phyloP scores from a whole-genome alignment of 2,113 vertebrate species.

The Etheostoma spectabile region DNA sequence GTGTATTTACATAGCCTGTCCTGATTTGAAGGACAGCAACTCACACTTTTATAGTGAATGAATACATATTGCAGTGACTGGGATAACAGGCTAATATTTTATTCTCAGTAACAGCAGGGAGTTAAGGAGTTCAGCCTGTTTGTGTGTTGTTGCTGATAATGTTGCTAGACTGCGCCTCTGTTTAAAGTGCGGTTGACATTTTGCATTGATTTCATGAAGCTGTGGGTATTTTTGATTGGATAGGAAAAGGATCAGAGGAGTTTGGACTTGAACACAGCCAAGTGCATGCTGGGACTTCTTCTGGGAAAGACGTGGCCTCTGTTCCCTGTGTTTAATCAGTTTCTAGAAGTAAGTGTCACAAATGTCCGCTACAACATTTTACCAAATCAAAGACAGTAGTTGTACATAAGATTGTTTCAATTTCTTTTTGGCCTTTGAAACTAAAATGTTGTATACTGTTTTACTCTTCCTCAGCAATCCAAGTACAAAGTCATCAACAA shows the following conservation, averaged over 20 bases:
- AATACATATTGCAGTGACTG: background rate
- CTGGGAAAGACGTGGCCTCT: conserved; percentile 98
- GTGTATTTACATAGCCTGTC: conserved; percentile 16
- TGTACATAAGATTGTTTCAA: background rate
- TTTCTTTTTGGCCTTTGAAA: background rate
- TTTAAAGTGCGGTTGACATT: conserved; percentile 18
- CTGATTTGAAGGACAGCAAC: conserved; percentile 18
- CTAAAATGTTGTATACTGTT: background rate
- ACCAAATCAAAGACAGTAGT: background rate
- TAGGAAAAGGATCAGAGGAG: conserved; percentile 99
- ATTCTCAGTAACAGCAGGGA: background rate
- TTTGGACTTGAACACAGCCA: conserved; percentile 99
- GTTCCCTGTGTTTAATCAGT: conserved; percentile 99
- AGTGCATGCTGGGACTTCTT: conserved; percentile 98
- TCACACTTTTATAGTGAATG: background rate
- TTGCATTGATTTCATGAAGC: conserved; percentile 19
- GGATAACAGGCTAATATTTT: background rate
- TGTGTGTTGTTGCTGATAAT: background rate
- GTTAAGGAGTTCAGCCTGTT: background rate
- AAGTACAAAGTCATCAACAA: conserved; percentile 99
- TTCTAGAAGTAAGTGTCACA: conserved; percentile 91
- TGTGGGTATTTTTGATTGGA: conserved; percentile 37
- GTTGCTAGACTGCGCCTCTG: background rate
- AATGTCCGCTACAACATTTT: background rate
- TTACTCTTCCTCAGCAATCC: conserved; percentile 89